Evolutionary conservation across 2,888 invertebrate genomes (phyloP).

Genomic region (Flabesymbios commensalis): DNA sequence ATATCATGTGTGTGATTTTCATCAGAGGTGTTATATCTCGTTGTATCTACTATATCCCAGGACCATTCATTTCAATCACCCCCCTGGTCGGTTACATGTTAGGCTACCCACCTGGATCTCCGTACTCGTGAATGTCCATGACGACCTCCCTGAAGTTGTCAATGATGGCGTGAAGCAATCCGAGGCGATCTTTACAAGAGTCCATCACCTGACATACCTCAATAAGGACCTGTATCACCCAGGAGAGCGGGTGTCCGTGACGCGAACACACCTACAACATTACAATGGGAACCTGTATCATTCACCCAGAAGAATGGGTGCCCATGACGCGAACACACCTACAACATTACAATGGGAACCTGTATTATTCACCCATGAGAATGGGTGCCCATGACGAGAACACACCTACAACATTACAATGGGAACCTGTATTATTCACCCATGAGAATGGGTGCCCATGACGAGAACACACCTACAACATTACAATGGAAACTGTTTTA

Average conservation of each 20-base stretch:
- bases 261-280: conserved; percentile 54
- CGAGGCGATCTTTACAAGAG: conserved; percentile 43
- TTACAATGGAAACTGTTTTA: no score
- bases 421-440: no score
- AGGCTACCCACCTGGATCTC: conserved; percentile 40
- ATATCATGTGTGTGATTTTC: not conserved
- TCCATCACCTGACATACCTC: conserved; percentile 46
- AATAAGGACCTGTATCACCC: conserved; percentile 49
- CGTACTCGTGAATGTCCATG: conserved; percentile 54
- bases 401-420: no score
- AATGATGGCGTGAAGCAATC: conserved; percentile 49
- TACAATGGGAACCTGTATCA: not conserved
- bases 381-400: no score
- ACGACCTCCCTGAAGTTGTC: conserved; percentile 57
- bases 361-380: no score
- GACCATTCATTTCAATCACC: not conserved
- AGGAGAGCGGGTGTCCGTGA: conserved; percentile 46
- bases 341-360: no score
- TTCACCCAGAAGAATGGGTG: not conserved
- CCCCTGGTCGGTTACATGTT: not conserved
- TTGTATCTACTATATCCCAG: no score
- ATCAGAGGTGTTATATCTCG: no score
- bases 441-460: no score
- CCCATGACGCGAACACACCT: no score
- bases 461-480: no score